Percentiles rank a stretch among this genome's conserved stretches.
Evolutionary conservation across 2,888 invertebrate genomes (phyloP).

Genomic region (Drosophila basisetae): DNA sequence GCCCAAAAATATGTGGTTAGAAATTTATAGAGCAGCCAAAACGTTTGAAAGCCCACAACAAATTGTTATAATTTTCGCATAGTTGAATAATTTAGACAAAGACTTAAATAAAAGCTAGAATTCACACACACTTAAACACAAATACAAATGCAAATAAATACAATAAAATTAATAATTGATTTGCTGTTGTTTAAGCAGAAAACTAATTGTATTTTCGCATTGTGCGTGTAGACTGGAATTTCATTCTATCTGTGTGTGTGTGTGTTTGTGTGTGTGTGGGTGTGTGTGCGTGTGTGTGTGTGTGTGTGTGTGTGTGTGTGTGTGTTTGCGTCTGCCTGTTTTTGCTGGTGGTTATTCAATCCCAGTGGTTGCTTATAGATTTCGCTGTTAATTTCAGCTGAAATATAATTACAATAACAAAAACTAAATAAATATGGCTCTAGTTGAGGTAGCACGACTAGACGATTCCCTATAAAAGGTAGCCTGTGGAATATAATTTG

Average conservation of each 20-base stretch:
- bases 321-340: constrained; percentile 3
- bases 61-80: constrained; percentile 30
- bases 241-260: not conserved
- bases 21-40: constrained; percentile 10
- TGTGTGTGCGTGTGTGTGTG: too few relatives aligned
- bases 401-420: constrained; percentile 56
- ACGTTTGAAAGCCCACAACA: constrained; percentile 20
- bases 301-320: not conserved
- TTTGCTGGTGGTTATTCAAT: constrained; percentile 18
- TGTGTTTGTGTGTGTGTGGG: not conserved
- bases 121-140: constrained; percentile 24
- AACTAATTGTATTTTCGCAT: constrained; percentile 64
- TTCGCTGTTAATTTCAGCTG: constrained; percentile 42
- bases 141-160: constrained; percentile 27
- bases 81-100: constrained; percentile 62
- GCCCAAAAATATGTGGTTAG: not conserved
- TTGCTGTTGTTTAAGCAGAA: constrained; percentile 59
- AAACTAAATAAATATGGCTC: not conserved
- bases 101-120: constrained; percentile 56
- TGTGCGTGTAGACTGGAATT: constrained; percentile 17
- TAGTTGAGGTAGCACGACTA: not conserved
- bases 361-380: constrained; percentile 31
- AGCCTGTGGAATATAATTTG: not conserved
- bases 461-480: constrained; percentile 1
- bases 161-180: constrained; percentile 69